Conservation (phyloP, 2,888 invertebrate genomes). For the Cerastoderma edule region DNA sequence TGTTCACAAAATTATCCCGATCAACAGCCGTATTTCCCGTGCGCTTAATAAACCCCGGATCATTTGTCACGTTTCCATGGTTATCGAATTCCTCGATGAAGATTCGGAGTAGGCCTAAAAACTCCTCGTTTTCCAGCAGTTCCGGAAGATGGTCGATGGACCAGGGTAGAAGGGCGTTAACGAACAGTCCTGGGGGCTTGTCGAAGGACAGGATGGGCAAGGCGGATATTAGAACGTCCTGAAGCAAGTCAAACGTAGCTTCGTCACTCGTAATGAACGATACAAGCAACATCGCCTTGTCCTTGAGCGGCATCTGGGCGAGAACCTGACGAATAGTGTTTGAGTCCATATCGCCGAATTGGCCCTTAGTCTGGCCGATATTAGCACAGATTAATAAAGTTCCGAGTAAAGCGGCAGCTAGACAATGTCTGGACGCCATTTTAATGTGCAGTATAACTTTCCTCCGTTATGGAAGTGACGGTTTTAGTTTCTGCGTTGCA, state of each 20-base stretch:
- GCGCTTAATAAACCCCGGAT: not conserved
- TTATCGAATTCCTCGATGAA: constrained; percentile 13
- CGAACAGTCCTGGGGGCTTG: constrained; percentile 20
- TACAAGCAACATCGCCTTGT: constrained; percentile 20
- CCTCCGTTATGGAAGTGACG: too few relatives aligned
- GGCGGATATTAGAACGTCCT: constrained; percentile 28
- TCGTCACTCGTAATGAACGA: not conserved
- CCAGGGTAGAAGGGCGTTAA: constrained; percentile 1
- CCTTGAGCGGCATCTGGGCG: not conserved
- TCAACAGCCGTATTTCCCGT: constrained; percentile 10
- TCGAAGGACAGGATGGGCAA: constrained; percentile 41
- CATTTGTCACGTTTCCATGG: not conserved
- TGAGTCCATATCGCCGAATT: too few relatives aligned
- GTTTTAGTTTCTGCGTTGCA: too few relatives aligned
- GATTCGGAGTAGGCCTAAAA: constrained; percentile 10
- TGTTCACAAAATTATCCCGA: constrained; percentile 24
- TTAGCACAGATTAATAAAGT: too few relatives aligned
- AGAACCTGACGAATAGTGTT: not conserved
- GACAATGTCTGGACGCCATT: too few relatives aligned
- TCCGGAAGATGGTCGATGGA: constrained; percentile 25
- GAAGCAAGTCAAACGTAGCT: constrained; percentile 23
- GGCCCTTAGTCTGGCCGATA: too few relatives aligned
- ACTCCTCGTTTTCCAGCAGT: constrained; percentile 28
- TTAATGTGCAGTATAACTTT: too few relatives aligned
- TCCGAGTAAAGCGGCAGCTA: too few relatives aligned